Conservation (phyloP, 2,113 vertebrate species). For the Bagarius yarrelli region DNA sequence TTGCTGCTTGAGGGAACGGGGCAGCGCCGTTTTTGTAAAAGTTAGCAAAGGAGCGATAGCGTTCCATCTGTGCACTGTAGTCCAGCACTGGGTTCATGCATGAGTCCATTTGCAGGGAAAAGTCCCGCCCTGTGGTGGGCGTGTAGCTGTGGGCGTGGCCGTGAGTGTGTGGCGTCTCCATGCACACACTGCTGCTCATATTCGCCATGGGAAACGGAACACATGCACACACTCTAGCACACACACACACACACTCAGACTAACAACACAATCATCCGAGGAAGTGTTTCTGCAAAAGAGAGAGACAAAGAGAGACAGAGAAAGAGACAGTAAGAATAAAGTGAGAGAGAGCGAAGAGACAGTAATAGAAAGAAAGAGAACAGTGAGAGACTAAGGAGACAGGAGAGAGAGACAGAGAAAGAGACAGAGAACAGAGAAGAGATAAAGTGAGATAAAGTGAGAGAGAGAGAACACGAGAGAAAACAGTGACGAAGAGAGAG, state of each 20-base stretch:
- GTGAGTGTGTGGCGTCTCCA: conserved; percentile 72
- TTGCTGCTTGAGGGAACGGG: conserved; percentile 87
- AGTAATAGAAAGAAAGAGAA: background rate
- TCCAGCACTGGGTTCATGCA: conserved; percentile 85
- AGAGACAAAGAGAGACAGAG: conserved; percentile 26
- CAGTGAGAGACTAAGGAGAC: too few relatives aligned
- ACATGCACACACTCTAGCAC: conserved; percentile 34
- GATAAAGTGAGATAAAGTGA: too few relatives aligned
- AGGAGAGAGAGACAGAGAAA: background rate
- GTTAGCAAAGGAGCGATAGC: conserved; percentile 87
- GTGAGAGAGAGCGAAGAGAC: too few relatives aligned
- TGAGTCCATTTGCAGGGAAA: conserved; percentile 80
- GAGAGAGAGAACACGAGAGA: too few relatives aligned
- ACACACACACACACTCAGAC: conserved; percentile 32
- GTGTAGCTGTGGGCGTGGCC: conserved; percentile 50
- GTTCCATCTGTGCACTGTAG: conserved; percentile 91
- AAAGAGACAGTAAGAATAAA: conserved; percentile 12
- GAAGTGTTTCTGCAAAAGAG: conserved; percentile 26
- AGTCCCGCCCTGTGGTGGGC: conserved; percentile 78
- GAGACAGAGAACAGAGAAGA: too few relatives aligned
- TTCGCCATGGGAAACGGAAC: conserved; percentile 74
- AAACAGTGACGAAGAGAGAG: too few relatives aligned
- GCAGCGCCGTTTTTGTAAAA: conserved; percentile 89
- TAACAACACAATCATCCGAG: conserved; percentile 19
- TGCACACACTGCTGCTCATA: conserved; percentile 88